Evolutionary conservation across 35 echinoderm and acorn worm genomes (phyloP), one percentile per base, ranked within the genome.

Genomic region (Apostichopus japonicus): DNA sequence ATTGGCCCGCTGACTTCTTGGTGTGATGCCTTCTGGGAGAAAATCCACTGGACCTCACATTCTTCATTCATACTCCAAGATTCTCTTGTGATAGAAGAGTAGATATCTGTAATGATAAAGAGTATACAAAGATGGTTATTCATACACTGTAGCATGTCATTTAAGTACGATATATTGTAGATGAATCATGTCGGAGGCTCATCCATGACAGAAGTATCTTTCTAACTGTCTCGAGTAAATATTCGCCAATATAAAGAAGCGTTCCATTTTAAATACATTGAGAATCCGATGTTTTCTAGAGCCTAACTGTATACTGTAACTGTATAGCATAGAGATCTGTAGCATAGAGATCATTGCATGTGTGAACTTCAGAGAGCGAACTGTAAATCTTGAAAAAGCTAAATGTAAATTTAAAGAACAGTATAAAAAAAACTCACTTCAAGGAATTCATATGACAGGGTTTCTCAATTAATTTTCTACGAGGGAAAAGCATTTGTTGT

Each of bases 11-110:
- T 23, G 71, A 24, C 17, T 6, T 75, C 71, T 19, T 75, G 11
- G 71, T 75, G 71, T 75, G 71, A 23, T 23, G 71, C n/a, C 71
- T 75, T 75, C 71, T 75, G 6, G 71, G 16, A 75, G 71, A 75
- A 19, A 24, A 21, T 75, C 71, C 71, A 19, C 71, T 75, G 2
- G 22, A 21, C 71, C 71, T 61, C 57, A 61, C 15, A 56, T 56
- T 54, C 86, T 89, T 98, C 92, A 98, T 93, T 98, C 94, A 83
- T 98, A 98, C 76, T 98, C 96, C 76, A 98, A 59, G 33, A 98
- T 95, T 70, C 94, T 77, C 55, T 98, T 98, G 87, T 98, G 96
- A 81, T 98, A 98, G 63, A 98, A 98, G 73, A 98, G 80, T 90
- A 98, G 80, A 83, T 98, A 98, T 58, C 96, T 95, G 94, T 23